These are phyloP conservation scores for Meganola albula DNA, from an alignment of 2,888 invertebrate species.

Conservation along the genomic window DNA sequence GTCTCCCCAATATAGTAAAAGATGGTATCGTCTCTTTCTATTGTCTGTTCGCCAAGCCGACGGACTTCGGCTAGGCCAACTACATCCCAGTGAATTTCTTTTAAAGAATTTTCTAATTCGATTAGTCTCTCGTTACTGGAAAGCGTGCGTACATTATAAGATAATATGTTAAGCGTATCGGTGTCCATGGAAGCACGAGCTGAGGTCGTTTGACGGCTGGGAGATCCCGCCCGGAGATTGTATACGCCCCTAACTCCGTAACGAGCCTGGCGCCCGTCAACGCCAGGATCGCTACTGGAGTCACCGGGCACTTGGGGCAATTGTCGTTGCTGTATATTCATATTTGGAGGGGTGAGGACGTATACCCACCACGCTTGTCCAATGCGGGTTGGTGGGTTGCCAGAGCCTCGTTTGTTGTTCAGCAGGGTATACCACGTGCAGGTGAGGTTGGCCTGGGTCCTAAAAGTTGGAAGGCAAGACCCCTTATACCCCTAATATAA, in stretches of 20 bases:
- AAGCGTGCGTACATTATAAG: too few species aligned
- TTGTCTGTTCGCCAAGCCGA: background rate
- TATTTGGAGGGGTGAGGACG: too few species aligned
- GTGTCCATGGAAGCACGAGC: too few species aligned
- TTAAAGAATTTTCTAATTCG: slow-evolving; percentile 1
- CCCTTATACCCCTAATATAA: too few species aligned
- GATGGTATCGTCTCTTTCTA: background rate
- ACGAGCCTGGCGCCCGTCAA: background rate
- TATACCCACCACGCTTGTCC: too few species aligned
- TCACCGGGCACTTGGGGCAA: slow-evolving; percentile 1
- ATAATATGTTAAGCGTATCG: background rate
- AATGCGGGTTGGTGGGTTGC: too few species aligned
- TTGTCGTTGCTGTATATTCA: too few species aligned
- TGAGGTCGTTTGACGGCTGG: too few species aligned
- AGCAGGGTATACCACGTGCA: too few species aligned
- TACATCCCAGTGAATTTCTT: slow-evolving; percentile 1
- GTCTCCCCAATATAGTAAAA: background rate
- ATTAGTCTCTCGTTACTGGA: background rate
- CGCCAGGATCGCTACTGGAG: background rate
- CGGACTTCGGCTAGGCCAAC: slow-evolving; percentile 1
- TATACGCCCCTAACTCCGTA: background rate
- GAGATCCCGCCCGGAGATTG: slow-evolving; percentile 1
- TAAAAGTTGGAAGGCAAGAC: too few species aligned
- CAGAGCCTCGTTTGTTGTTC: too few species aligned
- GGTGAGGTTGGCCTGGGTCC: too few species aligned